Base-by-base conservation (phyloP, 2,888 invertebrate species). In the Mesoligia furuncula region DNA sequence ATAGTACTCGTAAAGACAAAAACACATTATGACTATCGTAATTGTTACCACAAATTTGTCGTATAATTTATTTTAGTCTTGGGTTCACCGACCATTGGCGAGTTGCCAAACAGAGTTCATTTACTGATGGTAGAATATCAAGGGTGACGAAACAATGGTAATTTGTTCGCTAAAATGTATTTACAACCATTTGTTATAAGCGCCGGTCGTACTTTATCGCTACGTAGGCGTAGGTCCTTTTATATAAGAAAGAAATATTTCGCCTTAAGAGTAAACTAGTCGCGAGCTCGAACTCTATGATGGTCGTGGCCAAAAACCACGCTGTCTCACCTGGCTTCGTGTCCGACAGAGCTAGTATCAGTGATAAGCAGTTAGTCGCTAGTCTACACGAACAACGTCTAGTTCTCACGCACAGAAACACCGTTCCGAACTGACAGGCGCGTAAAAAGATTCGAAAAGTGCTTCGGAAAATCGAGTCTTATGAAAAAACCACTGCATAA, bases 71-170 rank as follows among this genome's bases (percentile, higher is more conserved):
- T 87, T 86, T 81, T 76, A 36, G 72, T 54, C 66, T 68, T 72
- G 62, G 65, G 79, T 70, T 85, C 80, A 70, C 20, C 20, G 77
- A 73, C 77, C 69, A 75, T 73, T 86, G 86, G 86, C 83, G 11
- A 11, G 11, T 24, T 74, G 88, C 86, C 88, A 85, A 87, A 51
- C 54, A n/a, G 51, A 48, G 48, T 51, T 54, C 75, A 31, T 70
- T 83, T 73, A 73, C 73, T 67, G 51, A 72, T 62, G 59, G 69
- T 39, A 61, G 8, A 54, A 62, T 73, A 57, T 48, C 62, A 65
- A 31, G 31, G 59, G 69, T 73, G 51, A 65, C 31, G 77, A 78
- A 85, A 86, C 71, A 73, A 78, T 78, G 24, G 57, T 20, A 62
- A 64, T 62, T 75, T 71, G 54, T 68, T 42, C 39, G 31, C 20